These are phyloP conservation scores for Hystrix cristata DNA, from an alignment of 2,113 vertebrate species.

Conservation along the genomic window DNA sequence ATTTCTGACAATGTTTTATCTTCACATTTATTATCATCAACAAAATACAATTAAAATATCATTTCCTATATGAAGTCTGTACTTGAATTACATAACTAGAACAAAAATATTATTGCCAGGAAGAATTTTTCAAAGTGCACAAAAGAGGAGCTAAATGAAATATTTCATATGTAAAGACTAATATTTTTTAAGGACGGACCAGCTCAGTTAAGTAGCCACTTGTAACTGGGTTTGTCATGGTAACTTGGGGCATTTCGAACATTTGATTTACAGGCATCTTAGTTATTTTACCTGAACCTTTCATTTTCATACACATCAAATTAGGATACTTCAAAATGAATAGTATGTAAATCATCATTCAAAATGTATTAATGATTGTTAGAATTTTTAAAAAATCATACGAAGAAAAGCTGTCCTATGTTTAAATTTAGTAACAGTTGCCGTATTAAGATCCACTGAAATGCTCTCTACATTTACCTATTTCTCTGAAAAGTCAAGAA, in stretches of 20 bases:
- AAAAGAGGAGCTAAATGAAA: neutral
- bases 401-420: neutral
- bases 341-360: neutral
- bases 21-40: neutral
- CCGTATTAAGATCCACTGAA: neutral
- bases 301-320: neutral
- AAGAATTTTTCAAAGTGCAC: neutral
- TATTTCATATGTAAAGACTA: neutral
- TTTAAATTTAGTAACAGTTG: neutral
- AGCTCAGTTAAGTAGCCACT: neutral
- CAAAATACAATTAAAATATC: conserved; percentile 21
- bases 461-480: neutral
- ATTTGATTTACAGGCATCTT: neutral
- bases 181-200: neutral
- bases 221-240: neutral
- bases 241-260: neutral
- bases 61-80: conserved; percentile 11
- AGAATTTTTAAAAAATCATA: neutral
- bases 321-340: conserved; percentile 11
- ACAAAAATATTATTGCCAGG: neutral
- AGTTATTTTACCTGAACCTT: neutral
- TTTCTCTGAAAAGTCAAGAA: neutral
- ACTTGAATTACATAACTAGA: neutral
- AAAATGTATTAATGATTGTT: neutral
- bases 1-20: neutral